Base-by-base conservation (phyloP, 2,113 vertebrate genomes). In the Uria lomvia region DNA sequence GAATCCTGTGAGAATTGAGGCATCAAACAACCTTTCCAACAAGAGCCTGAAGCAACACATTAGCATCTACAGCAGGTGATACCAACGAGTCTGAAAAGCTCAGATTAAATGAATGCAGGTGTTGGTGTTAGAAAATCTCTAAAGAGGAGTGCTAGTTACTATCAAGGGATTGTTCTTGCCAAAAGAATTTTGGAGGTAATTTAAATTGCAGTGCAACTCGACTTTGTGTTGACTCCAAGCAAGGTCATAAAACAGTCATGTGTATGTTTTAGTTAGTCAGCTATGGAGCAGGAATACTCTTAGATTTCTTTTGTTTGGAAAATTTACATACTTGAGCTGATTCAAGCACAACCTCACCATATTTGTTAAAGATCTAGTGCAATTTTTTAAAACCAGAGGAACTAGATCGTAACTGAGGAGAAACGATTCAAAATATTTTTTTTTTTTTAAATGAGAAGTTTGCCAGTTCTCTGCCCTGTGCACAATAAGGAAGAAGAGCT, bases 21-120 rank as follows among this genome's bases (percentile, higher is more conserved):
- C 85, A 94, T 94, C 65, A 94, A 53, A 65, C 42, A 29, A 78
- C 49, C 62, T 88, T 93, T 93, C 67, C 75, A 74, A 66, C 47
- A 62, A 70, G 17, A 88, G 63, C 93, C 85, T 83, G 63, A 70
- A 86, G 90, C 78, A 45, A 71, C 52, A 67, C 18, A 60, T 96
- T 90, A 77, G 23, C 40, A 53, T 96, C 84, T 92, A 38, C n/a
- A 59, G 73, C 73, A 95, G 89, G 86, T 87, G 79, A 87, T 18
- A 5, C 52, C 70, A 85, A 70, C 82, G 81, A 94, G 38, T 74
- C 65, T 96, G 91, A 90, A 88, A 91, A 97, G 18, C 84, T 82
- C 38, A 30, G 58, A 85, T 95, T 79, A 94, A 92, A 73, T 90
- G 49, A 90, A 79, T 82, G 83, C 91, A 95, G 84, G 86, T 96